Evolutionary conservation across 2,113 vertebrate genomes (phyloP), one percentile per base, ranked within the genome.

Genomic region (Corynorhinus townsendii): DNA sequence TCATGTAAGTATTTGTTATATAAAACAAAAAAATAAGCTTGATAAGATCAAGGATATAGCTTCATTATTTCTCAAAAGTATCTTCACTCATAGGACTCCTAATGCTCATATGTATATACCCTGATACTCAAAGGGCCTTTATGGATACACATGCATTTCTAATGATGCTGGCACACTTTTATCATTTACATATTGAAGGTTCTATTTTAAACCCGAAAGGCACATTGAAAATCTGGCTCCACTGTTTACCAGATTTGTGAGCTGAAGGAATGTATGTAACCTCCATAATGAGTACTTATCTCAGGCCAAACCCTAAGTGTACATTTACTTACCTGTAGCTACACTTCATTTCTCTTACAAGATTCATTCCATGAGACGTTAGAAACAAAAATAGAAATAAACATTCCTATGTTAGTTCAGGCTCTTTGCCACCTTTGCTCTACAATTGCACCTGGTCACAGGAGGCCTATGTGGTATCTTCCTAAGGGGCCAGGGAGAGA

Each of bases 271-370:
- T 68, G 77, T 54, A 66, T 76, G 81, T 40, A 91, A 89, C 62
- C 43, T 94, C 28, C 16, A 49, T 72, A 68, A 68, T 81, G 59
- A 93, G 1, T 71, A 75, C 43, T 89, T 69, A 59, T 40, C n/a
- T 95, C 15, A 54, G 68, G 26, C 28, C 47, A 93, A 95, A 93
- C 28, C 79, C 11, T 22, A 93, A 62, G 33, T 56, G 11, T 64
- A 86, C 30, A 4, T 89, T 83, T 59, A 47, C 22, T 49, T 66
- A 89, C 64, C 10, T 40, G 14, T 11, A 85, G 38, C 22, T 76
- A 52, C 94, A 89, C 35, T 68, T 83, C 66, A 86, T 64, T 93
- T 93, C 6, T 93, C 77, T 82, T 45, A 86, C 15, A 86, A 35
- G 10, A 49, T 33, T 24, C 66, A 73, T 77, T 73, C 16, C 26